Base-by-base conservation (phyloP, 30 jellyfish, hydroid and myxozoan species). In the Aurelia aurita region DNA sequence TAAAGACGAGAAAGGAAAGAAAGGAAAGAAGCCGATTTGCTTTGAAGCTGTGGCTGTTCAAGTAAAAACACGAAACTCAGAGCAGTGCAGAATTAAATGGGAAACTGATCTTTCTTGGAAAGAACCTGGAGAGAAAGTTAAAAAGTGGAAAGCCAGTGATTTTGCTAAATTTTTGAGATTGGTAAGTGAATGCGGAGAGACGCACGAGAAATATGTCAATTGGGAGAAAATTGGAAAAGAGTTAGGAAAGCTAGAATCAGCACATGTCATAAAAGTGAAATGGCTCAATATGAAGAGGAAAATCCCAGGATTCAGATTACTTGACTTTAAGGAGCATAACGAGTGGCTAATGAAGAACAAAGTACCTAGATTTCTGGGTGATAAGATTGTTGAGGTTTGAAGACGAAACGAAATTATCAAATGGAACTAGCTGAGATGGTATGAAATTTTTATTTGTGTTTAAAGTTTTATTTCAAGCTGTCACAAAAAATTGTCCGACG, bases 11-110 rank as follows among this genome's bases (percentile, higher is more conserved):
- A 5, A 25, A 3, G 60, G 15, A 13, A 45, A 13, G 46, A 54
- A 26, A 16, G 75, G 45, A 26, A 18, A 60, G 18, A 47, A 26
- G 43, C 20, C 14, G 23, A 63, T 80, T 16, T 22, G 23, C 23
- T 83, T 87, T 87, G 66, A 25, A 10, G 46, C 59, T 1, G 73
- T 83, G 19, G 26, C 93, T 12, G 19, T 7, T 23, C 25, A 19
- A 11, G 93, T 83, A 11, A 68, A 58, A 74, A 83, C 93, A 16
- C 78, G 93, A 35, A 55, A 53, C 54, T 18, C 74, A 16, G 87
- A 70, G 27, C 77, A 75, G 66, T 77, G 87, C 58, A 44, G 87
- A 21, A 14, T 16, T 16, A 85, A 85, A 85, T 85, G 85, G 89
- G 51, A 35, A 1, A 46, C 1, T 55, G 58, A 73, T 31, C 70